These are phyloP conservation scores for Pseudomugil tenellus DNA, from an alignment of 2,797 vertebrate genomes.

Conservation along the genomic window DNA sequence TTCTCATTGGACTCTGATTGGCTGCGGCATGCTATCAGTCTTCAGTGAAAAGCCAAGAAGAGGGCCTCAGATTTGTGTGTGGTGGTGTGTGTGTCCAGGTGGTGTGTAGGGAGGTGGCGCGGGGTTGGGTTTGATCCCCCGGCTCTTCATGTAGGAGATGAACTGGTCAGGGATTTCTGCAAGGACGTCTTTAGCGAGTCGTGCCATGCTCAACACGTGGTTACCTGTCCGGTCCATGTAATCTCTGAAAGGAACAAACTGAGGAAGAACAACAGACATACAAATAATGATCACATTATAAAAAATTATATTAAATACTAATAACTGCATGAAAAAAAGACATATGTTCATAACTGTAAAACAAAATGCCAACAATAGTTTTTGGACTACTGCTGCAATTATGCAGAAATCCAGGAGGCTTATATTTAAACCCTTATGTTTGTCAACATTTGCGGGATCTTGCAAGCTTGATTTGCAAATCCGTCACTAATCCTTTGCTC, in stretches of 20 bases:
- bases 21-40: constrained; percentile 63
- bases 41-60: constrained; percentile 32
- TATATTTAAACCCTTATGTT: constrained; percentile 35
- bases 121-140: constrained; percentile 91
- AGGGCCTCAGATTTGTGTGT: constrained; percentile 86
- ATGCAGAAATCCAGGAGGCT: constrained; percentile 27
- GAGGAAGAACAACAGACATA: constrained; percentile 15
- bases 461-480: constrained; percentile 38
- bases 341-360: constrained; percentile 7
- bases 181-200: constrained; percentile 94
- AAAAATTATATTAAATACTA: background rate
- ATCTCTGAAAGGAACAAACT: constrained; percentile 96
- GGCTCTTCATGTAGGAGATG: constrained; percentile 97
- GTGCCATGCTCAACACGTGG: constrained; percentile 94
- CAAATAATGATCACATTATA: background rate
- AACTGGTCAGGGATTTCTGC: constrained; percentile 98
- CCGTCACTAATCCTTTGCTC: constrained; percentile 44
- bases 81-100: constrained; percentile 82
- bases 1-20: constrained; percentile 59
- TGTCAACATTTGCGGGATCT: constrained; percentile 42
- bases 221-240: constrained; percentile 93
- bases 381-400: constrained; percentile 8
- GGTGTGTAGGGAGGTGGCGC: constrained; percentile 82
- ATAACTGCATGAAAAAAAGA: background rate
- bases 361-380: background rate